These are phyloP conservation scores for Apodemus agrarius DNA, from an alignment of 2,797 vertebrate genomes.

Conservation along the genomic window DNA sequence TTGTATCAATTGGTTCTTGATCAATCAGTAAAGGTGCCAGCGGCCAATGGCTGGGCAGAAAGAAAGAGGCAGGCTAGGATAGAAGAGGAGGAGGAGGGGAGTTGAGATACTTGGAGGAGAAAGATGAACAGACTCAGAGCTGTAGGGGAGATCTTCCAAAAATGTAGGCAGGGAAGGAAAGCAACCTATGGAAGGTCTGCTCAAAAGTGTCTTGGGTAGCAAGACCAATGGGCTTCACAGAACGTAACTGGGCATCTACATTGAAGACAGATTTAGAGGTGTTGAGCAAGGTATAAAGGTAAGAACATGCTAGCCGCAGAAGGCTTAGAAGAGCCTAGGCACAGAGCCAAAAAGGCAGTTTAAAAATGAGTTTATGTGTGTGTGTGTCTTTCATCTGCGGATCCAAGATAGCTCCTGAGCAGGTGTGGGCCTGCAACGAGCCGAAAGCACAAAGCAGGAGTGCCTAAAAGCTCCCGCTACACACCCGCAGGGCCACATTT, in stretches of 20 bases:
- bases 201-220: neutral
- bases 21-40: neutral
- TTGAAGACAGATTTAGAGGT: neutral
- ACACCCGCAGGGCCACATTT: neutral
- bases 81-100: neutral
- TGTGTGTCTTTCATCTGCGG: neutral
- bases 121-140: neutral
- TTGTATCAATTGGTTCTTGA: neutral
- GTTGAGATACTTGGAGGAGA: neutral
- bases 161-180: neutral
- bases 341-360: neutral
- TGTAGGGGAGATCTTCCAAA: neutral
- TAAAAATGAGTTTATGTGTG: neutral
- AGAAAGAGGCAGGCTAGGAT: neutral
- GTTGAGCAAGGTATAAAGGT: neutral
- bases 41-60: neutral
- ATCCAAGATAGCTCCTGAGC: neutral
- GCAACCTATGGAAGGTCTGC: neutral
- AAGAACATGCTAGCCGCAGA: neutral
- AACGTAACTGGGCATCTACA: neutral
- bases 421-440: neutral
- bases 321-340: neutral
- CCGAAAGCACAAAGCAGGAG: neutral
- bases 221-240: neutral
- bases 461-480: neutral